These are phyloP conservation scores for Bruchidius siliquastri DNA, from an alignment of 2,888 invertebrate species.

Conservation along the genomic window DNA sequence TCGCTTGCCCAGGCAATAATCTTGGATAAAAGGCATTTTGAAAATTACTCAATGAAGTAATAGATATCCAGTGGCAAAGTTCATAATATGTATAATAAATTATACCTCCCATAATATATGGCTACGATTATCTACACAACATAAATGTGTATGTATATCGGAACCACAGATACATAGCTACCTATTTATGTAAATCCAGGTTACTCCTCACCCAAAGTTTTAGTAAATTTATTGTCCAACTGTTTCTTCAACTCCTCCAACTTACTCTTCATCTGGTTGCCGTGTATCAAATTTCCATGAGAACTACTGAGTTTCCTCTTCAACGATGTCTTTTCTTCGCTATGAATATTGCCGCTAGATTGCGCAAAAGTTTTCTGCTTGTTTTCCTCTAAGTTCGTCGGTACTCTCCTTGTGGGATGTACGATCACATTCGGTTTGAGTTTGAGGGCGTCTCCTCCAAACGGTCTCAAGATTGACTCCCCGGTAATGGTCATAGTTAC, in stretches of 20 bases:
- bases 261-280: constrained; percentile 42
- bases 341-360: constrained; percentile 38
- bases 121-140: too few relatives aligned
- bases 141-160: too few relatives aligned
- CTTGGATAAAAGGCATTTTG: too few relatives aligned
- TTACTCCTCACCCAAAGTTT: constrained; percentile 49
- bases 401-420: constrained; percentile 49
- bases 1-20: too few relatives aligned
- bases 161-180: background rate
- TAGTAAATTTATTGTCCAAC: constrained; percentile 57
- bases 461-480: constrained; percentile 43
- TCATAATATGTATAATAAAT: too few relatives aligned
- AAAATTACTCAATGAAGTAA: too few relatives aligned
- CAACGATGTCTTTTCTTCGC: constrained; percentile 28
- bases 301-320: constrained; percentile 42
- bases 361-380: constrained; percentile 38
- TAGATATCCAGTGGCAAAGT: too few relatives aligned
- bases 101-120: too few relatives aligned
- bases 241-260: constrained; percentile 39
- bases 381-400: constrained; percentile 36
- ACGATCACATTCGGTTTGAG: constrained; percentile 55
- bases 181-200: background rate
- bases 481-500: constrained; percentile 39
- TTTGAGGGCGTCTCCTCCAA: constrained; percentile 39
- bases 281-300: constrained; percentile 48